Evolutionary conservation across 1,140 invertebrate species (phyloP).

Genomic region (Penaeus chinensis): DNA sequence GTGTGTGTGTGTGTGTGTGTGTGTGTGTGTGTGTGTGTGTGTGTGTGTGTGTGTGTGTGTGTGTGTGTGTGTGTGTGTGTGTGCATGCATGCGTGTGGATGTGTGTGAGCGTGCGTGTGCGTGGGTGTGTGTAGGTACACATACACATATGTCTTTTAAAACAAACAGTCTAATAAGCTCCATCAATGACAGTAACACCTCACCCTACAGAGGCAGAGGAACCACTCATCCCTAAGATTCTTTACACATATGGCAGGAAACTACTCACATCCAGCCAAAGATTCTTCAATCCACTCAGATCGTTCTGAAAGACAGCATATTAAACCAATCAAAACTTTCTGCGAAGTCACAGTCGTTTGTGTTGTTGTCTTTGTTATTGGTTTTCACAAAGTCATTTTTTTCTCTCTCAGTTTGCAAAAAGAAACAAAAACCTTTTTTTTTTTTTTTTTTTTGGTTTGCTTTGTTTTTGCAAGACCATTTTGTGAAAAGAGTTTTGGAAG

Average conservation of each 20-base stretch:
- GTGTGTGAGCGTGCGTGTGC: no score
- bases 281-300: slow-evolving; percentile 58
- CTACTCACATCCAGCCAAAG: slow-evolving; percentile 59
- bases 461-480: neutral
- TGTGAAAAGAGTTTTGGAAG: no score
- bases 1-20: neutral
- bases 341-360: neutral
- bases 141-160: neutral
- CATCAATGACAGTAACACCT: no score
- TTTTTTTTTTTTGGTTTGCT: neutral
- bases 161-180: neutral
- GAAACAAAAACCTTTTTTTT: neutral
- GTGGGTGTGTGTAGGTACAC: no score
- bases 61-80: slow-evolving; percentile 25
- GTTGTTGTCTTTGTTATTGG: neutral
- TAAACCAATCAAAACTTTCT: slow-evolving; percentile 38
- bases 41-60: slow-evolving; percentile 7
- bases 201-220: no score
- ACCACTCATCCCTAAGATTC: neutral
- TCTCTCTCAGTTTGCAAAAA: no score
- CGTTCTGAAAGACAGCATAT: slow-evolving; percentile 57
- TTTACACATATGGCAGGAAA: slow-evolving; percentile 7
- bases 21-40: neutral
- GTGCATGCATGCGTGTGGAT: neutral
- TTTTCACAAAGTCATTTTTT: neutral